Conservation (phyloP, 2,888 invertebrate species). For the Phrixothrix hirtus region DNA sequence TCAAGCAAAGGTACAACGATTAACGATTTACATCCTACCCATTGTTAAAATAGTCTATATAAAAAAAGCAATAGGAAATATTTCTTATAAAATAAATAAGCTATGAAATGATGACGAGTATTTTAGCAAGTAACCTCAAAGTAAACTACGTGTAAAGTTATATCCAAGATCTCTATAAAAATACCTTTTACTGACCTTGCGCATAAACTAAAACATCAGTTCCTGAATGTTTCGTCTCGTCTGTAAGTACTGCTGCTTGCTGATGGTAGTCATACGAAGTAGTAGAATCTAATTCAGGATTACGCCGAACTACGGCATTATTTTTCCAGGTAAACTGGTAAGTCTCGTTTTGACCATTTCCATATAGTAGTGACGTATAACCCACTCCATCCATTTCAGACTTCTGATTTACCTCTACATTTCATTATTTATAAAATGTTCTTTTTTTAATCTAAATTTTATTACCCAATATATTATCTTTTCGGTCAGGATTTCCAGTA, state of each 20-base stretch:
- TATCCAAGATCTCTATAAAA: no score
- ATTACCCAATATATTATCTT: conserved; percentile 73
- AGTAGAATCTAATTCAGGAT: conserved; percentile 65
- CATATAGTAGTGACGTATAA: conserved; percentile 61
- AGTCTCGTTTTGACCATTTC: conserved; percentile 70
- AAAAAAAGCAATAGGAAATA: no score
- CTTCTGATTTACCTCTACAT: no score
- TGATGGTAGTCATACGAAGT: conserved; percentile 72
- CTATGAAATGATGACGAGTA: no score
- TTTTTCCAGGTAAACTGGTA: conserved; percentile 59
- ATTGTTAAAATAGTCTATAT: no score
- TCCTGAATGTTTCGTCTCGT: conserved; percentile 80
- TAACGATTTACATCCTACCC: no score
- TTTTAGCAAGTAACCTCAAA: no score
- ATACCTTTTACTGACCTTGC: conserved; percentile 65
- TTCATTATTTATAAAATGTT: no score
- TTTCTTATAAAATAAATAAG: no score
- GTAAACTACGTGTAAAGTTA: no score
- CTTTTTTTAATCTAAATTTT: no score
- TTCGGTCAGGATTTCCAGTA: conserved; percentile 75
- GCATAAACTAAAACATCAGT: conserved; percentile 87
- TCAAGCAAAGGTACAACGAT: no score
- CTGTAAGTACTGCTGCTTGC: conserved; percentile 69
- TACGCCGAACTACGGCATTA: conserved; percentile 57
- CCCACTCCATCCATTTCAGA: neutral